phyloP scores from a whole-genome alignment of 1,140 invertebrate genomes.

The Drosophila guanche region DNA sequence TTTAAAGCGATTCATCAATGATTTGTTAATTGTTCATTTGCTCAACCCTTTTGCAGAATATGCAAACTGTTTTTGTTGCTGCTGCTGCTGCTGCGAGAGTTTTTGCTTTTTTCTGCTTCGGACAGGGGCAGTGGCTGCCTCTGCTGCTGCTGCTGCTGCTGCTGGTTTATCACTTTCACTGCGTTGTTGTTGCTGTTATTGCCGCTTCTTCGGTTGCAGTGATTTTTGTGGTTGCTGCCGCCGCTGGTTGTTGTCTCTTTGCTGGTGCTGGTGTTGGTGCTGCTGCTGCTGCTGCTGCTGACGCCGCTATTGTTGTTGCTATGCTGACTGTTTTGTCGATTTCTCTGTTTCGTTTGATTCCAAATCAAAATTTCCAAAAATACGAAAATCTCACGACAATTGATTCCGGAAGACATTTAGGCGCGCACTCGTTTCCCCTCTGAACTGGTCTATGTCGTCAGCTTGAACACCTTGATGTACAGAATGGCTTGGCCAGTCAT shows the following conservation, averaged over 20 bases:
- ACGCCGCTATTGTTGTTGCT: constrained; percentile 62
- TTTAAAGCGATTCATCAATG: constrained; percentile 63
- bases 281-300: constrained; percentile 54
- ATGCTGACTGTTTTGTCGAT: constrained; percentile 82
- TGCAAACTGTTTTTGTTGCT: constrained; percentile 55
- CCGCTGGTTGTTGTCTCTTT: constrained; percentile 43
- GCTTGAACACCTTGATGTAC: constrained; percentile 78
- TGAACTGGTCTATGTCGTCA: constrained; percentile 25
- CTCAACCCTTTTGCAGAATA: constrained; percentile 70
- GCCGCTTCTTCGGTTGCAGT: constrained; percentile 56
- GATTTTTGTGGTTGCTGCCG: constrained; percentile 48
- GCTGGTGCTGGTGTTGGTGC: constrained; percentile 35
- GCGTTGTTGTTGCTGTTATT: constrained; percentile 53
- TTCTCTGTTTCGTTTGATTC: constrained; percentile 83
- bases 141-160: constrained; percentile 47
- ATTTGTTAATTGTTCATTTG: constrained; percentile 45
- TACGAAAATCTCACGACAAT: constrained; percentile 84
- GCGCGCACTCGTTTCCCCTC: constrained; percentile 56
- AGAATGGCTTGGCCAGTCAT: constrained; percentile 77
- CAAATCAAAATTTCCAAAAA: constrained; percentile 84
- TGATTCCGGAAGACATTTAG: constrained; percentile 83
- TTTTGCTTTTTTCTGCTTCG: constrained; percentile 56
- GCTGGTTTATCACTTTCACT: constrained; percentile 77
- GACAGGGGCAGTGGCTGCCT: constrained; percentile 49
- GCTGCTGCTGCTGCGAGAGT: constrained; percentile 32